These are phyloP conservation scores for Melinaea menophilus DNA, from an alignment of 2,888 invertebrate species.

Conservation along the genomic window DNA sequence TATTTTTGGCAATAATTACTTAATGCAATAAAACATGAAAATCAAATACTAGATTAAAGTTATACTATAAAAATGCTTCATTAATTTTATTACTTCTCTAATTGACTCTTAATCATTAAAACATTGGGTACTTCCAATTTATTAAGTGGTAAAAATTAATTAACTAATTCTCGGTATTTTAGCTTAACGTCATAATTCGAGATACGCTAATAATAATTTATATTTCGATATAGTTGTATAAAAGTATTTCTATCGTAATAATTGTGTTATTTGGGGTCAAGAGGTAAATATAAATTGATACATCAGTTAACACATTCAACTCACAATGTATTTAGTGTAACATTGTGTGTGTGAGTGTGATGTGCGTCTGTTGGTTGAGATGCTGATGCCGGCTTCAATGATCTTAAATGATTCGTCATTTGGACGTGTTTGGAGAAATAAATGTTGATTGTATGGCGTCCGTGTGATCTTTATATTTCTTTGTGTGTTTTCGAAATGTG, in stretches of 20 bases:
- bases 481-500: background rate
- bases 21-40: too few species aligned
- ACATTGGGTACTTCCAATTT: too few species aligned
- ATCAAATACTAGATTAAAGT: too few species aligned
- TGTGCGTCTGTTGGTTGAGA: slow-evolving; percentile 1
- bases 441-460: background rate
- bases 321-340: background rate
- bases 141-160: too few species aligned
- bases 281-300: slow-evolving; percentile 5
- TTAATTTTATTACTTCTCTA: too few species aligned
- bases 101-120: too few species aligned
- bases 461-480: background rate
- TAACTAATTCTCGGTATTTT: too few species aligned
- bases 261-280: background rate
- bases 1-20: too few species aligned
- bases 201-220: background rate
- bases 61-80: too few species aligned
- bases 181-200: background rate
- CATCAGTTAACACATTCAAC: background rate
- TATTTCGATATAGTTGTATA: background rate
- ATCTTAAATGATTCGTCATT: background rate
- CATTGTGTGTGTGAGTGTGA: background rate
- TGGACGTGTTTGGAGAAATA: slow-evolving; percentile 1
- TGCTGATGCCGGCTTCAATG: slow-evolving; percentile 3
- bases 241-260: background rate